A percentile compares a stretch with the other conserved stretches of the same genome.
Evolutionary conservation across 2,888 invertebrate genomes (phyloP).

Genomic region (Mellilla xanthometata): DNA sequence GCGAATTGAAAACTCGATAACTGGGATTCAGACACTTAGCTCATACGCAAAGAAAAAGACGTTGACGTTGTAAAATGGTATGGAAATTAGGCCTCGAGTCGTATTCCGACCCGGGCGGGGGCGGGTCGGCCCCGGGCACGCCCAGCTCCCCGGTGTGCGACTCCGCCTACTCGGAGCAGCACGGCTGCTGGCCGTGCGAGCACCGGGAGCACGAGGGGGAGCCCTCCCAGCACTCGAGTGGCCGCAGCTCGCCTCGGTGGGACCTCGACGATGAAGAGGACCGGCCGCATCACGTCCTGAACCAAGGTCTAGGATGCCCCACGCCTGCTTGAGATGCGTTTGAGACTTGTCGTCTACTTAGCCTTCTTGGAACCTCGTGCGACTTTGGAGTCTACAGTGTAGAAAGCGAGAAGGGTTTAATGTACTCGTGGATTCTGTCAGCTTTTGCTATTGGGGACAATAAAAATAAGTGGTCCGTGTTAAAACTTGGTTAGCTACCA

Average conservation of each 20-base stretch:
- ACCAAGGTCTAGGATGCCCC: slow-evolving; percentile 68
- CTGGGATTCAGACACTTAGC: no score
- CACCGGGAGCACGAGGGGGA: slow-evolving; percentile 67
- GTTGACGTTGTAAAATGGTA: slow-evolving; percentile 36
- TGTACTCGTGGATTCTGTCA: no score
- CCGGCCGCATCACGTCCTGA: slow-evolving; percentile 63
- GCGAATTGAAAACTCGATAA: no score
- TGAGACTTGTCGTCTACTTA: no score
- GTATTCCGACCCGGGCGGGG: slow-evolving; percentile 74
- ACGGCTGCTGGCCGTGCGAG: slow-evolving; percentile 76
- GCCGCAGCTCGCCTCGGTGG: slow-evolving; percentile 74
- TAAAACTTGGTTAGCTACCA: no score
- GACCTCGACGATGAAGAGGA: slow-evolving; percentile 73
- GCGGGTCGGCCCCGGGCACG: slow-evolving; percentile 66
- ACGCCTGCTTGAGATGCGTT: slow-evolving; percentile 27
- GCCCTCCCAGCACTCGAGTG: slow-evolving; percentile 71
- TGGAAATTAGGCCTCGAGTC: slow-evolving; percentile 74
- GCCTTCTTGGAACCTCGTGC: no score
- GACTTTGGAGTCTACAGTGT: no score
- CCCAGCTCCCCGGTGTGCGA: slow-evolving; percentile 77
- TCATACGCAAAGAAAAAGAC: slow-evolving; percentile 9
- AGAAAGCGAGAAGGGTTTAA: no score
- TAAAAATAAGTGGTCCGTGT: no score
- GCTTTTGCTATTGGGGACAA: no score
- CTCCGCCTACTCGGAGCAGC: slow-evolving; percentile 77